Conservation (phyloP, 2,888 invertebrate species). For the Hymenopus coronatus region DNA sequence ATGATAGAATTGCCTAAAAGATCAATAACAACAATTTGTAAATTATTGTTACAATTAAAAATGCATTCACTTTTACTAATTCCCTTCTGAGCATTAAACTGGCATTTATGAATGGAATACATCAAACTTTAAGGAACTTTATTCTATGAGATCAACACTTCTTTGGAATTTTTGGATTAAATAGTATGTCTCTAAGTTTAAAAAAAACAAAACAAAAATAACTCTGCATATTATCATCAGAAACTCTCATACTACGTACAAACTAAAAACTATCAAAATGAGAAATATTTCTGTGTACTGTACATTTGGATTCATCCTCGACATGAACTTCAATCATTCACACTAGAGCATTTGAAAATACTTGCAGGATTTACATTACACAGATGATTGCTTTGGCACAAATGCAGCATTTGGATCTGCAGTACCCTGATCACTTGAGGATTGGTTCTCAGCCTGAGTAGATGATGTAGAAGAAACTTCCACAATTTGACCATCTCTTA, state of each 20-base stretch:
- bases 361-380: constrained; percentile 23
- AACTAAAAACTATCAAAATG: background rate
- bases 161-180: background rate
- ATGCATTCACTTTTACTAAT: background rate
- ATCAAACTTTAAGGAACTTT: background rate
- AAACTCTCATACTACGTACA: background rate
- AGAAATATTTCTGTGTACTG: background rate
- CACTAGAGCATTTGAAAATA: background rate
- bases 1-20: background rate
- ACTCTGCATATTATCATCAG: background rate
- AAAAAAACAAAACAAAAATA: too few relatives aligned
- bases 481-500: constrained; percentile 47
- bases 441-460: background rate
- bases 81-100: background rate
- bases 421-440: constrained; percentile 14
- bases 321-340: background rate
- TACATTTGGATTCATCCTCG: background rate
- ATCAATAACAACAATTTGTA: background rate
- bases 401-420: constrained; percentile 21
- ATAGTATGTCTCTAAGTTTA: background rate
- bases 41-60: background rate
- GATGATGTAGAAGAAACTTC: constrained; percentile 25
- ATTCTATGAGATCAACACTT: background rate
- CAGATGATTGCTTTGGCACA: constrained; percentile 34
- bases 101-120: background rate